phyloP scores from a whole-genome alignment of 2,113 vertebrate species.

The Reinhardtius hippoglossoides region DNA sequence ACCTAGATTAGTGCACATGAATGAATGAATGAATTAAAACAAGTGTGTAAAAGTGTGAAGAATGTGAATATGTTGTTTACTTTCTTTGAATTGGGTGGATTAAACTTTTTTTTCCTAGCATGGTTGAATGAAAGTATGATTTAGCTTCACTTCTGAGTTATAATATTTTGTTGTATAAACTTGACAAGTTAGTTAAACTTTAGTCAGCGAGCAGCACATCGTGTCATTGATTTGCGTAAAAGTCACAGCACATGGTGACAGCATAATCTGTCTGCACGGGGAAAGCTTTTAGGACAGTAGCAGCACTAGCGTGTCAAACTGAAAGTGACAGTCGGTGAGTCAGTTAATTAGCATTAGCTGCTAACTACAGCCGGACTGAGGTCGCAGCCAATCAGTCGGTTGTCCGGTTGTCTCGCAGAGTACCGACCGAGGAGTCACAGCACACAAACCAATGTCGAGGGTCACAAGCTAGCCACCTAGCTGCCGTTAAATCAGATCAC shows the following conservation, averaged over 20 bases:
- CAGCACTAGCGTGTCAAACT: background rate
- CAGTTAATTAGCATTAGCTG: background rate
- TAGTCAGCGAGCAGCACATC: background rate
- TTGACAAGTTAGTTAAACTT: background rate
- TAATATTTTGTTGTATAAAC: too few relatives aligned
- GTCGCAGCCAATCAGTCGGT: background rate
- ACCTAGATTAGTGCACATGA: too few relatives aligned
- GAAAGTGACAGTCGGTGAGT: background rate
- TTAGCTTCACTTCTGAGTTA: too few relatives aligned
- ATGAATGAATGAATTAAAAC: too few relatives aligned
- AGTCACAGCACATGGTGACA: background rate
- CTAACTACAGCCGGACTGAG: background rate
- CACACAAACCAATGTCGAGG: conserved; percentile 71
- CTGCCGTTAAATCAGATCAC: conserved; percentile 26
- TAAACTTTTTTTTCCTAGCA: too few relatives aligned
- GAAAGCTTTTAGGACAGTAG: background rate
- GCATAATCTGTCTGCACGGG: background rate
- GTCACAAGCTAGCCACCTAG: conserved; percentile 71
- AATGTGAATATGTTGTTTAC: too few relatives aligned
- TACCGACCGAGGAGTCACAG: conserved; percentile 11
- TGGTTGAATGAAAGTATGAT: too few relatives aligned
- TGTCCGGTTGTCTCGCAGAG: too few relatives aligned
- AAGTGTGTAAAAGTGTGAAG: too few relatives aligned
- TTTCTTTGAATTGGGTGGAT: too few relatives aligned
- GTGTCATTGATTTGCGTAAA: too few relatives aligned